Evolutionary conservation across 2,888 invertebrate genomes (phyloP).

Genomic region (Hypsopygia costalis): DNA sequence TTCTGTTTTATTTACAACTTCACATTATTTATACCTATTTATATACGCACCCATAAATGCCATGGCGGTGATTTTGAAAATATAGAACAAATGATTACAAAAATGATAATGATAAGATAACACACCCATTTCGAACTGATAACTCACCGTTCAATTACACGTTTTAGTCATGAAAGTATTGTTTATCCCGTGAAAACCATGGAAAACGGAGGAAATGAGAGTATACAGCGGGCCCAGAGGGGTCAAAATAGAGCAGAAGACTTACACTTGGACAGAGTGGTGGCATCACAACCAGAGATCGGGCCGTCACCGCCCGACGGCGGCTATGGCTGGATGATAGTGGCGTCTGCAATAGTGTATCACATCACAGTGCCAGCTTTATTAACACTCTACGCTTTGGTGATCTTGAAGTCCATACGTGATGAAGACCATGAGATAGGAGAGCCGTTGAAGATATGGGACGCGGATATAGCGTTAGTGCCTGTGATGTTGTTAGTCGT

Average conservation of each 20-base stretch:
- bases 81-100: constrained; percentile 65
- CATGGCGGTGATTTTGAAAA: constrained; percentile 63
- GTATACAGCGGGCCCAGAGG: constrained; percentile 29
- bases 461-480: constrained; percentile 78
- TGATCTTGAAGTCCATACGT: constrained; percentile 73
- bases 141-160: constrained; percentile 46
- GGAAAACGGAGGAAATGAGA: constrained; percentile 44
- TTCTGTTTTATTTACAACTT: not conserved
- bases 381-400: constrained; percentile 76
- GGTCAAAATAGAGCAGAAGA: constrained; percentile 49
- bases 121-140: constrained; percentile 57
- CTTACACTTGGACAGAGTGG: constrained; percentile 78
- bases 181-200: constrained; percentile 51
- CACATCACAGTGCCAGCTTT: constrained; percentile 81
- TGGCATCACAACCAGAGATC: constrained; percentile 83
- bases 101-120: constrained; percentile 74
- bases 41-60: not conserved
- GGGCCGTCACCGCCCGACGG: constrained; percentile 84
- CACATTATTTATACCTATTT: not conserved
- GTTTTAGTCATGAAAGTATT: constrained; percentile 60
- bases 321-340: constrained; percentile 84
- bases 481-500: constrained; percentile 82
- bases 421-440: constrained; percentile 66
- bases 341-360: constrained; percentile 79
- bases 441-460: constrained; percentile 74